These are phyloP conservation scores for Chrysemys picta DNA, from an alignment of 2,113 vertebrate species.

Conservation along the genomic window DNA sequence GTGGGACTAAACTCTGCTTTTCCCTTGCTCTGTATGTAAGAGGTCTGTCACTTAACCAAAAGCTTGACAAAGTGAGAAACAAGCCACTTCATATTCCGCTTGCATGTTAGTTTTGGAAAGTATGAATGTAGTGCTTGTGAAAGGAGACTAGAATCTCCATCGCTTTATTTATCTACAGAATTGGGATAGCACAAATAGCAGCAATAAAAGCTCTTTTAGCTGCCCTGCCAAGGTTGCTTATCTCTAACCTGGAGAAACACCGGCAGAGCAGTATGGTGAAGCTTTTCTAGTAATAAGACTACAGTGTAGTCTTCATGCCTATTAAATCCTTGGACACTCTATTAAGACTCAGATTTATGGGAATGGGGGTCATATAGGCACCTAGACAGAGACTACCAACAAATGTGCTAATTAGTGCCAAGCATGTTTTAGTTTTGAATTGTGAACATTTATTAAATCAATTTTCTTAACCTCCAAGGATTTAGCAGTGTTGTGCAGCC, in stretches of 20 bases:
- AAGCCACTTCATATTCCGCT: not conserved
- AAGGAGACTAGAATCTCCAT: not conserved
- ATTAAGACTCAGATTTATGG: not conserved
- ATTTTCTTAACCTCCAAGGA: not conserved
- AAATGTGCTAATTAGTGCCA: not conserved
- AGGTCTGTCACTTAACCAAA: not conserved
- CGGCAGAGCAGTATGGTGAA: not conserved
- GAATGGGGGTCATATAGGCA: not conserved
- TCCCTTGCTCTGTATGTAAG: not conserved
- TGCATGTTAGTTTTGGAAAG: not conserved
- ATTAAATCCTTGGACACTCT: not conserved
- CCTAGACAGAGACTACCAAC: not conserved
- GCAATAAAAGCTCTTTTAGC: not conserved
- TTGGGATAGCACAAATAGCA: not conserved
- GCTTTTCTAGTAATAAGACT: not conserved
- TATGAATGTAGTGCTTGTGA: not conserved
- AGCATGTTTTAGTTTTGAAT: not conserved
- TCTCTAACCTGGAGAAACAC: not conserved
- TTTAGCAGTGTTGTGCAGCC: not conserved
- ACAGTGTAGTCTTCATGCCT: not conserved
- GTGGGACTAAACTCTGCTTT: not conserved
- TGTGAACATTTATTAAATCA: not conserved
- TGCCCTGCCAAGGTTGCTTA: not conserved
- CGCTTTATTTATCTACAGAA: not conserved
- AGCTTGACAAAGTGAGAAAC: not conserved